Evolutionary conservation across 2,888 invertebrate species (phyloP), one percentile per base, ranked within the genome.

Genomic region (Melinopterus prodromus): DNA sequence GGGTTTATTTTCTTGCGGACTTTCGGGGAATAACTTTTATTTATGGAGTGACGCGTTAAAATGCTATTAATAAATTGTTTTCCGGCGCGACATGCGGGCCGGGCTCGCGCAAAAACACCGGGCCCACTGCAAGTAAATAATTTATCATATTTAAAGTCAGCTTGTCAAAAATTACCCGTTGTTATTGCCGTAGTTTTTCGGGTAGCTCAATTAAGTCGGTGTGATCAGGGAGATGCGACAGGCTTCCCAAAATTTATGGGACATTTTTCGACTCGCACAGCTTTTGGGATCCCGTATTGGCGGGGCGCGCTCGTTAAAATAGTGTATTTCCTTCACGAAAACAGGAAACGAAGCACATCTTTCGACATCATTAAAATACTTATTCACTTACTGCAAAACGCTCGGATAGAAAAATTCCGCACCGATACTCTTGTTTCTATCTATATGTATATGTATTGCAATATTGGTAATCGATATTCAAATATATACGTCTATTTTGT

Each of bases 41-140:
- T 53, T 53, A 53, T 53, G 53, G 53, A 53, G 53, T 53, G 53
- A 53, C 53, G 53, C 53, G 53, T 53, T 53, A 53, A 53, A 53
- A 53, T 53, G 53, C 53, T 53, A 53, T 53, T 53, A 53, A 53
- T 53, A 53, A 53, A 53, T 53, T 53, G 53, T 53, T 53, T 53
- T 53, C 53, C 53, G 53, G 53, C 53, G 53, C 3, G 53, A 53
- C 53, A 53, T 53, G 53, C 53, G 53, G 53, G 5, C 53, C 53
- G 53, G 53, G 12, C n/a, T n/a, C 53, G 26, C 53, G 53, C 53
- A 53, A 53, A 53, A 53, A 53, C 53, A 53, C 53, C 9, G 53
- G 53, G 53, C 53, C 53, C 53, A 4, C 53, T 53, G 53, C 53
- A 53, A 53, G 53, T 4, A 53, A 53, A 53, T 53, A 53, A 53